phyloP scores from a whole-genome alignment of 2,797 vertebrate genomes.

The Selene dorsalis region DNA sequence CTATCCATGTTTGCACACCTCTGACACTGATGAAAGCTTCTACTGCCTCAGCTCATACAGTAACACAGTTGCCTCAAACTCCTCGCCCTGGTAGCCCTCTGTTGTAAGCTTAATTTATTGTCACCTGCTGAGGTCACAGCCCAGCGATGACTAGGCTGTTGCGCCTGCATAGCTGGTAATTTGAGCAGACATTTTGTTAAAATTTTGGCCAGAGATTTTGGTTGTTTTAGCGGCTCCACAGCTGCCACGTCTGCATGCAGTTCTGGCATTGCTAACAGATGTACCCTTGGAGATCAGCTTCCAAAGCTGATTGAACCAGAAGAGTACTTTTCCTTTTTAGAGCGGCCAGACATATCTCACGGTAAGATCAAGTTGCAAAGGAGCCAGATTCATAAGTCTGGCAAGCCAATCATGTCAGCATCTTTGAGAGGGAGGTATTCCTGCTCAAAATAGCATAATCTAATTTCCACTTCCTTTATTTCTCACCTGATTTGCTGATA shows the following conservation, averaged over 20 bases:
- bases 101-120: slow-evolving; percentile 33
- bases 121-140: slow-evolving; percentile 58
- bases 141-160: slow-evolving; percentile 21
- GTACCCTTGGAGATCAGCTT: slow-evolving; percentile 40
- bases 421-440: slow-evolving; percentile 31
- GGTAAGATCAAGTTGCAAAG: slow-evolving; percentile 50
- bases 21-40: slow-evolving; percentile 48
- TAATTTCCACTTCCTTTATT: slow-evolving; percentile 43
- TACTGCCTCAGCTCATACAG: slow-evolving; percentile 26
- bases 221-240: slow-evolving; percentile 38
- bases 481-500: slow-evolving; percentile 53
- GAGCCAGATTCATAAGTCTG: slow-evolving; percentile 31
- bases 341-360: slow-evolving; percentile 33
- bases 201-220: slow-evolving; percentile 30
- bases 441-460: slow-evolving; percentile 35
- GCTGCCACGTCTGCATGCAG: slow-evolving; percentile 31
- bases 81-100: slow-evolving; percentile 23
- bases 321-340: slow-evolving; percentile 35
- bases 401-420: slow-evolving; percentile 30
- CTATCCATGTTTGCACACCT: slow-evolving; percentile 50
- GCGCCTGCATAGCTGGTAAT: slow-evolving; percentile 25
- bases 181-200: slow-evolving; percentile 41
- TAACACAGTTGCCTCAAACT: slow-evolving; percentile 21
- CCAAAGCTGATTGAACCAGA: slow-evolving; percentile 60
- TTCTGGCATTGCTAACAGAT: slow-evolving; percentile 42